Conservation (phyloP, 2,113 vertebrate species). For the Poeciliopsis retropinna region DNA sequence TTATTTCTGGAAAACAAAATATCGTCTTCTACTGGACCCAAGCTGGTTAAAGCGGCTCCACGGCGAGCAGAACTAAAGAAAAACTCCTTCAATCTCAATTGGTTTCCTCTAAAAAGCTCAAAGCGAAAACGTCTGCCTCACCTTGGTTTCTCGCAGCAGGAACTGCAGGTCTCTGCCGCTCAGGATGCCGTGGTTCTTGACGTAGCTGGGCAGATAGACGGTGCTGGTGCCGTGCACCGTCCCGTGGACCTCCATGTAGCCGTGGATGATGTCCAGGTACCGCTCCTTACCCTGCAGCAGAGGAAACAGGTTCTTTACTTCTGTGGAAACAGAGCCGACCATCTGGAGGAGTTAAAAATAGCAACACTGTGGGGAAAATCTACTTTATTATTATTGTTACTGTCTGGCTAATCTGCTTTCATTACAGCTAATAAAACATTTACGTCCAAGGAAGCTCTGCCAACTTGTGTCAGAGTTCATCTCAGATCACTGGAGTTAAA, state of each 20-base stretch:
- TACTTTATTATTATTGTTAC: background rate
- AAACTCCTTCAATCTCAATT: constrained; percentile 14
- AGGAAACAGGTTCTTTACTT: constrained; percentile 8
- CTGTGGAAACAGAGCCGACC: constrained; percentile 40
- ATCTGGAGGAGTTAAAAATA: constrained; percentile 66
- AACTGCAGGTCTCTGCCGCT: constrained; percentile 96
- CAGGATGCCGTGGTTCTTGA: constrained; percentile 97
- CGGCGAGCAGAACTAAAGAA: background rate
- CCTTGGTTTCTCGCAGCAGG: constrained; percentile 90
- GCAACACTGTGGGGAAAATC: background rate
- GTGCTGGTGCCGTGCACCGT: constrained; percentile 95
- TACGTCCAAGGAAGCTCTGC: background rate
- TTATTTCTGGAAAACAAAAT: no score
- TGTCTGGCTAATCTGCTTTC: background rate
- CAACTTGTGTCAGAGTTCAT: background rate
- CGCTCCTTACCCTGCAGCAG: constrained; percentile 89
- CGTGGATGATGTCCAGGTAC: constrained; percentile 95
- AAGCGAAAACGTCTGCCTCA: constrained; percentile 1
- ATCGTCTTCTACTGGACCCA: no score
- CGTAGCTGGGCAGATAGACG: constrained; percentile 91
- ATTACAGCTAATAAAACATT: background rate
- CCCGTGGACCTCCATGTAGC: constrained; percentile 95
- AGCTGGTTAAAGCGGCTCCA: no score
- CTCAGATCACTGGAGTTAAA: no score
- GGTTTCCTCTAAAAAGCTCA: background rate